Evolutionary conservation across 2,113 vertebrate genomes (phyloP).

Genomic region (Felis chaus): DNA sequence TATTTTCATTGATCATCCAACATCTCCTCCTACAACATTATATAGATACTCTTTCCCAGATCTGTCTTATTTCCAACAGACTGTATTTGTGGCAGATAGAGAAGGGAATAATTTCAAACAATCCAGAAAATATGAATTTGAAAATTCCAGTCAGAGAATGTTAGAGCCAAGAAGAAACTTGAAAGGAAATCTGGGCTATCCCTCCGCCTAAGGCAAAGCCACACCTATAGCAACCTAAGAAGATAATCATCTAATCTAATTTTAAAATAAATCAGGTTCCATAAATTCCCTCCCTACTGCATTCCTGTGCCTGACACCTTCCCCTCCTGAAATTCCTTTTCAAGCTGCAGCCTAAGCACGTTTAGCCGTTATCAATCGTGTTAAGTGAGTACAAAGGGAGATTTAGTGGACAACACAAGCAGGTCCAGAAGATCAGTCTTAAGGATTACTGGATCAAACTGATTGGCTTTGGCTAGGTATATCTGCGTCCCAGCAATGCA

Average conservation of each 20-base stretch:
- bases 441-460: background rate
- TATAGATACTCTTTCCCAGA: background rate
- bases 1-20: slow-evolving; percentile 19
- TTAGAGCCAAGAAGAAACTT: slow-evolving; percentile 15
- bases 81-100: background rate
- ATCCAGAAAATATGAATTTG: slow-evolving; percentile 2
- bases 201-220: slow-evolving; percentile 29
- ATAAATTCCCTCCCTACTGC: slow-evolving; percentile 36
- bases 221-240: background rate
- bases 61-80: slow-evolving; percentile 48
- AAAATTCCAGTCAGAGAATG: slow-evolving; percentile 26
- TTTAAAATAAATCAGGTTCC: slow-evolving; percentile 58
- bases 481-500: background rate
- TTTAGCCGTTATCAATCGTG: background rate
- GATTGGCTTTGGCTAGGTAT: background rate
- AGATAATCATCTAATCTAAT: slow-evolving; percentile 60
- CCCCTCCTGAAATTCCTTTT: slow-evolving; percentile 49
- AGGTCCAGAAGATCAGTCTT: background rate
- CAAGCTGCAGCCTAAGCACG: slow-evolving; percentile 34
- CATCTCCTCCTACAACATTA: background rate
- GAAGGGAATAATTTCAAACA: slow-evolving; percentile 1
- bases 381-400: background rate
- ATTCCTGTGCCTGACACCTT: slow-evolving; percentile 61
- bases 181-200: slow-evolving; percentile 33
- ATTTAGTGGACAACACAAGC: background rate